Percentiles rank a stretch among this genome's conserved stretches.
Conservation (phyloP, 2,888 invertebrate genomes). For the Aspidiotus rigidus region DNA sequence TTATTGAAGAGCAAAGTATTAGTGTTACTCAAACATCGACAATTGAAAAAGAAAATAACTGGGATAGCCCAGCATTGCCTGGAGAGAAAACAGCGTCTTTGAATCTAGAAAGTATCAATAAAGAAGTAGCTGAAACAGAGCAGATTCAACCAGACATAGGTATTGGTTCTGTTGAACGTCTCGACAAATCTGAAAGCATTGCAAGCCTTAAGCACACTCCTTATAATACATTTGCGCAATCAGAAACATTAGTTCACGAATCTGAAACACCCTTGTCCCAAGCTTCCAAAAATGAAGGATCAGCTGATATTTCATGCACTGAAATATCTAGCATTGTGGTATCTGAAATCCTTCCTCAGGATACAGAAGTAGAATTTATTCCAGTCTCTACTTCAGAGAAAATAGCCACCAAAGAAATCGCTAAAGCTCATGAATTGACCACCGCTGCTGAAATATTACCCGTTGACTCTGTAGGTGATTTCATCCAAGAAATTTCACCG, state of each 20-base stretch:
- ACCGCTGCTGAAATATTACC: constrained; percentile 43
- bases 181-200: not conserved
- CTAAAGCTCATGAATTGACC: constrained; percentile 43
- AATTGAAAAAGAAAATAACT: constrained; percentile 46
- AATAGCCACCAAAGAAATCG: constrained; percentile 44
- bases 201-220: constrained; percentile 10
- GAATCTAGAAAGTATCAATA: constrained; percentile 8
- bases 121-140: constrained; percentile 37
- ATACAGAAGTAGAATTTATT: constrained; percentile 26
- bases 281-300: constrained; percentile 37
- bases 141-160: constrained; percentile 33
- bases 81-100: constrained; percentile 9
- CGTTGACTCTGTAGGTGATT: constrained; percentile 37
- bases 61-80: not conserved
- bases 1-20: constrained; percentile 52
- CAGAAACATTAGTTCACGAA: constrained; percentile 40
- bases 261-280: constrained; percentile 37
- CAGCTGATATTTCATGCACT: constrained; percentile 42
- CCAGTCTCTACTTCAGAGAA: constrained; percentile 46
- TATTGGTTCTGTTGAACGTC: constrained; percentile 16
- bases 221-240: constrained; percentile 35
- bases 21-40: constrained; percentile 48
- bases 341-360: constrained; percentile 45
- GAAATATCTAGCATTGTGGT: constrained; percentile 42
- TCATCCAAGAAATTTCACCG: constrained; percentile 38